phyloP scores from a whole-genome alignment of 2,113 vertebrate genomes.

The Hystrix cristata region DNA sequence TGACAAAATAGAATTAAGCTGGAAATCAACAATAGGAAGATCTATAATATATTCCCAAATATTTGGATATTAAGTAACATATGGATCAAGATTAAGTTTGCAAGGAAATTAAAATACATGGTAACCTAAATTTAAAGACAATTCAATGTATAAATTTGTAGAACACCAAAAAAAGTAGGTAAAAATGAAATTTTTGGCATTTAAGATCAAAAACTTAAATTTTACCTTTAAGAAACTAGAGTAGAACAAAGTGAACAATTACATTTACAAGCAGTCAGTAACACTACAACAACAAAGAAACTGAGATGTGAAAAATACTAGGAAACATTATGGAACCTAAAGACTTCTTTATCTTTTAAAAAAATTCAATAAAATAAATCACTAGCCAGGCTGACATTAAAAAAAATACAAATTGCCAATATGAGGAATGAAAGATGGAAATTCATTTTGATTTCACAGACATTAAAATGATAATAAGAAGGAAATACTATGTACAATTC shows the following conservation, averaged over 20 bases:
- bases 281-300: neutral
- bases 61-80: neutral
- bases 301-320: neutral
- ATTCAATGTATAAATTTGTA: neutral
- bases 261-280: neutral
- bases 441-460: neutral
- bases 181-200: neutral
- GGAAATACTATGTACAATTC: neutral
- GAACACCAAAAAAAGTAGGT: neutral
- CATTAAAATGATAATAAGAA: neutral
- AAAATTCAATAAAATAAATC: neutral
- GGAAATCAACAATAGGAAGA: neutral
- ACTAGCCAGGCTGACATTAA: neutral
- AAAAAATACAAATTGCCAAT: neutral
- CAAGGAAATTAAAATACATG: neutral
- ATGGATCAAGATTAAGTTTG: neutral
- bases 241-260: neutral
- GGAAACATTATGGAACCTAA: neutral
- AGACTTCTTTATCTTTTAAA: neutral
- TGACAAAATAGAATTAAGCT: neutral
- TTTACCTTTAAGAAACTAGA: neutral
- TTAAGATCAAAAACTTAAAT: neutral
- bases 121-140: neutral
- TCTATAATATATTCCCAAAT: neutral
- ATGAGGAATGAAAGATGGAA: neutral